Conservation (phyloP, 2,113 vertebrate genomes). For the Coracopsis vasa region DNA sequence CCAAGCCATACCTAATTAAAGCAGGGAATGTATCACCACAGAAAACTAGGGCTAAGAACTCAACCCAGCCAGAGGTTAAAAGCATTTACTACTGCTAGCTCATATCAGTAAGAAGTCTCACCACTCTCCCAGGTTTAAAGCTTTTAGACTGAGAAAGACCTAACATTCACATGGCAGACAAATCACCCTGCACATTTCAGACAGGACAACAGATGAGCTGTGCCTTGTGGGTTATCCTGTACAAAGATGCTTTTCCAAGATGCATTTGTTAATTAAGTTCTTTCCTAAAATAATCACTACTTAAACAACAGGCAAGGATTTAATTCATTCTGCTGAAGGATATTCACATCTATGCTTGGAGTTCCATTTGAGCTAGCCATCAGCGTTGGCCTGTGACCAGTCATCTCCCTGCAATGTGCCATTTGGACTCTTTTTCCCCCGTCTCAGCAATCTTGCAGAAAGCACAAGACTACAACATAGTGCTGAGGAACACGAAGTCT, state of each 20-base stretch:
- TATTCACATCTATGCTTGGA: background rate
- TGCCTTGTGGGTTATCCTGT: background rate
- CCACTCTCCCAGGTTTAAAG: background rate
- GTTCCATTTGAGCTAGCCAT: background rate
- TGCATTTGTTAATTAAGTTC: fast-evolving
- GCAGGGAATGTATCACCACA: background rate
- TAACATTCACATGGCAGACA: background rate
- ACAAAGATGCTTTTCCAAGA: background rate
- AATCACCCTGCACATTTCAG: background rate
- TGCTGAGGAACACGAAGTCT: background rate
- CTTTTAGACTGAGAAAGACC: background rate
- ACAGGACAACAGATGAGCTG: background rate
- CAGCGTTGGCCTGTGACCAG: fast-evolving
- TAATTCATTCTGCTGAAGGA: background rate
- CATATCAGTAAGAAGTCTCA: background rate
- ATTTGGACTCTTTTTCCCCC: background rate
- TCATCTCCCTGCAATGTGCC: background rate
- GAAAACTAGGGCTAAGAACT: background rate
- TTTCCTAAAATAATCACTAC: background rate
- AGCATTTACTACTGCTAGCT: background rate
- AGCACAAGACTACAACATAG: fast-evolving
- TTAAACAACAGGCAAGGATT: background rate
- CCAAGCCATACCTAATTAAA: constrained; percentile 17
- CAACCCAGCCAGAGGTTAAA: background rate
- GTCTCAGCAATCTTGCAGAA: background rate